Evolutionary conservation across 2,113 vertebrate species (phyloP), one percentile per base, ranked within the genome.

Genomic region (Anoura caudifer): DNA sequence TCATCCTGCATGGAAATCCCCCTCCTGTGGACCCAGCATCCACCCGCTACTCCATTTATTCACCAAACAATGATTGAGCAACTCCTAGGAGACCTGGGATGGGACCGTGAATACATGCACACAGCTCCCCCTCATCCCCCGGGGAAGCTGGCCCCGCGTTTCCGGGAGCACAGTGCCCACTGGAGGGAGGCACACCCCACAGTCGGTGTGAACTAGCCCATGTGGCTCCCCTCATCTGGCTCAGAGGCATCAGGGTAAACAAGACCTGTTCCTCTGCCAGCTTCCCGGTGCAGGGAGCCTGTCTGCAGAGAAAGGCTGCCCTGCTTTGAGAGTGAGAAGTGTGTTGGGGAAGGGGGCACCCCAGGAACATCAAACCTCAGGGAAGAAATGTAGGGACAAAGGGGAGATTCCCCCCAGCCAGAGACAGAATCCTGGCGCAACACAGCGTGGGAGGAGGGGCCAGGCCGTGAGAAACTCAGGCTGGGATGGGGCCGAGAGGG

Each of bases 401-500:
- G 22, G 82, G 50, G 80, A 13, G 12, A 14, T 11, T 26, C 11
- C 41, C 59, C 24, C 24, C 38, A 87, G 79, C 28, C 5, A 17
- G 52, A 41, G 56, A 54, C 54, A 28, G 80, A 69, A 87, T 56
- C 65, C 45, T 24, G 54, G 9, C 16, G 12, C 41, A 36, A 47
- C 47, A 4, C 47, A 4, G 7, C 17, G 77, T 56, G 50, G 84
- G 4, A 50, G 59, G 36, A 20, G 52, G 83, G 63, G 73, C 38
- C 50, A 79, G 41, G 85, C 88, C 12, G 95, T 84, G 79, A 94
- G 93, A 97, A 91, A 61, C 96, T 36, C 41, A 90, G 38, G 52
- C 90, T 88, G 94, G 97, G 96, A 13, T 2, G 91, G 93, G 97
- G 92, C 97, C 67, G 94, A 87, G 84, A 77, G 67, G 96, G 97